Base-by-base conservation (phyloP, 1,140 invertebrate genomes). In the Drosophila ercepeae region DNA sequence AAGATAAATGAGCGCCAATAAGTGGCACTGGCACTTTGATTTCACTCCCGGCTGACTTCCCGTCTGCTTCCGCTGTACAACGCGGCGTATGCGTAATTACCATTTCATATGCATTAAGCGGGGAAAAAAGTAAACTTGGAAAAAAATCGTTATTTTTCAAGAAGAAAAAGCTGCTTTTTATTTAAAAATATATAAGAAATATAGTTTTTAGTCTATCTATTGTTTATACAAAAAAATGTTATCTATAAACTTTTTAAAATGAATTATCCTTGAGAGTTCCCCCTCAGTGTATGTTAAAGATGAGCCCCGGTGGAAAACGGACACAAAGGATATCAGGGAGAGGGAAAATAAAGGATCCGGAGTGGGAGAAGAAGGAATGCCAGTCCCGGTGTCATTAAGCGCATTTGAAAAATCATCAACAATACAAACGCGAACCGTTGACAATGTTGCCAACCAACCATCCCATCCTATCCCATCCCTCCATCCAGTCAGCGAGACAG, bases 331-430 rank as follows among this genome's bases (percentile, higher is more conserved):
- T 27, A 27, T 5, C 13, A 16, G 16, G 58, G 25, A 11, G 21
- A 16, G 21, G n/a, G 21, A 6, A 55, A 51, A 55, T 21, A 16
- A 27, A 18, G 34, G 59, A 25, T n/a, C 29, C 9, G 29, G 29
- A 9, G 4, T 2, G 29, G 42, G 23, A 0, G 21, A 46, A 34
- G 21, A 11, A 4, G 58, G 32, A 32, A 13, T 25, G 16, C 9
- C 45, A 7, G 36, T 27, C 46, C 61, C 63, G 42, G 44, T 86
- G 81, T 84, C 81, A 84, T 84, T 84, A 84, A 84, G 81, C 81
- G 82, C 82, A 84, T 84, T 84, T 84, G 81, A 88, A 86, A 84
- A 84, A 84, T 84, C 82, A 84, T 84, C 81, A 86, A 77, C 82
- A 77, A 78, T 57, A 65, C 61, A 59, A 69, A 55, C 41, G 71